phyloP scores from a whole-genome alignment of 1,140 invertebrate species.

The Solenopsis fugax region DNA sequence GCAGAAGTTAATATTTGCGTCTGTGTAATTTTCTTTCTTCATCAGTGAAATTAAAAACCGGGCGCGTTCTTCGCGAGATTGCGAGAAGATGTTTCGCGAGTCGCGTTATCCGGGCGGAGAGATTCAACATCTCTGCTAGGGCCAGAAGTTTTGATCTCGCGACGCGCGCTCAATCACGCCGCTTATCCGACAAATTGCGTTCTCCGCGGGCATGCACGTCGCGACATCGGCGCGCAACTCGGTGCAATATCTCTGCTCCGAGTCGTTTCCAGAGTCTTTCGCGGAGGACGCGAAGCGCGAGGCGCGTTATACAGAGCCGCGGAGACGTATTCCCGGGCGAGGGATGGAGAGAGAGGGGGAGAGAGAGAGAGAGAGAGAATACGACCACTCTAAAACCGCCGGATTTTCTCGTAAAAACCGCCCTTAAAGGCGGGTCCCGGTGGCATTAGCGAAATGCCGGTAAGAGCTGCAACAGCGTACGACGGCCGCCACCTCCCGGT shows the following conservation, averaged over 20 bases:
- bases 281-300: neutral
- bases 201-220: slow-evolving; percentile 30
- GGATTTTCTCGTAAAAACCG: slow-evolving; percentile 81
- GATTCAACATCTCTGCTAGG: slow-evolving; percentile 1
- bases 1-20: neutral
- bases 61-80: neutral
- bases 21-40: slow-evolving; percentile 5
- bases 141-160: slow-evolving; percentile 26
- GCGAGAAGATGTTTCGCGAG: neutral
- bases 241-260: slow-evolving; percentile 31
- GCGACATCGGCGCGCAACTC: neutral
- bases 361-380: slow-evolving; percentile 41
- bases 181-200: slow-evolving; percentile 55
- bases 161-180: slow-evolving; percentile 42
- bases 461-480: slow-evolving; percentile 65
- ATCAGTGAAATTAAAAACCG: slow-evolving; percentile 17
- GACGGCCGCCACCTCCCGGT: slow-evolving; percentile 62
- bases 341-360: too few species aligned
- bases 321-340: slow-evolving; percentile 3
- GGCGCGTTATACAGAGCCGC: neutral
- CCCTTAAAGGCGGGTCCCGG: slow-evolving; percentile 79
- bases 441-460: slow-evolving; percentile 84
- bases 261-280: slow-evolving; percentile 23
- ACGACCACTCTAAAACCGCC: slow-evolving; percentile 75
- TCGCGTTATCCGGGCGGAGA: neutral